These are phyloP conservation scores for Charaxes varanes DNA, from an alignment of 1,140 invertebrate genomes.

Conservation along the genomic window DNA sequence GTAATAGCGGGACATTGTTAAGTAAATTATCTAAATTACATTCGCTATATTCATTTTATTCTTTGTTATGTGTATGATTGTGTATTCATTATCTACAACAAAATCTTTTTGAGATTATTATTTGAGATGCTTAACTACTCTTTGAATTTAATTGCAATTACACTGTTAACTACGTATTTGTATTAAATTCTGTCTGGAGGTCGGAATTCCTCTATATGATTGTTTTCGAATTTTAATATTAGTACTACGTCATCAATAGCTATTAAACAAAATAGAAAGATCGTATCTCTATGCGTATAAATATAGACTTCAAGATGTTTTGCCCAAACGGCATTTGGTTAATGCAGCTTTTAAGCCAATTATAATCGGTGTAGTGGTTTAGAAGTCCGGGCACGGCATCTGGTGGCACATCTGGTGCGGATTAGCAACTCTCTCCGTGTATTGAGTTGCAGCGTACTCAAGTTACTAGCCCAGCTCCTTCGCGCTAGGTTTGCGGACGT, in stretches of 20 bases:
- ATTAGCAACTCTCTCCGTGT: constrained; percentile 47
- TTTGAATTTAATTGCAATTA: too few species aligned
- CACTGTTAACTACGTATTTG: too few species aligned
- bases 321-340: constrained; percentile 58
- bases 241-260: too few species aligned
- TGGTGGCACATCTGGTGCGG: constrained; percentile 46
- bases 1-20: constrained; percentile 49
- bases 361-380: constrained; percentile 67
- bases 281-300: too few species aligned
- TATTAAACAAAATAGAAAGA: too few species aligned
- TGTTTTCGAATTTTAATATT: too few species aligned
- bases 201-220: too few species aligned
- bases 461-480: constrained; percentile 43
- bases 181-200: too few species aligned
- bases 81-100: constrained; percentile 4
- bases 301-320: too few species aligned
- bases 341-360: constrained; percentile 43
- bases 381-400: constrained; percentile 57
- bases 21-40: constrained; percentile 56
- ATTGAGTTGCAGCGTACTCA: constrained; percentile 49
- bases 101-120: too few species aligned
- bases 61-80: constrained; percentile 13
- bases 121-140: too few species aligned
- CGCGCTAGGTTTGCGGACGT: constrained; percentile 24
- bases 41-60: constrained; percentile 19